These are phyloP conservation scores for Drosophila leontia DNA, from an alignment of 1,140 invertebrate species.

Conservation along the genomic window DNA sequence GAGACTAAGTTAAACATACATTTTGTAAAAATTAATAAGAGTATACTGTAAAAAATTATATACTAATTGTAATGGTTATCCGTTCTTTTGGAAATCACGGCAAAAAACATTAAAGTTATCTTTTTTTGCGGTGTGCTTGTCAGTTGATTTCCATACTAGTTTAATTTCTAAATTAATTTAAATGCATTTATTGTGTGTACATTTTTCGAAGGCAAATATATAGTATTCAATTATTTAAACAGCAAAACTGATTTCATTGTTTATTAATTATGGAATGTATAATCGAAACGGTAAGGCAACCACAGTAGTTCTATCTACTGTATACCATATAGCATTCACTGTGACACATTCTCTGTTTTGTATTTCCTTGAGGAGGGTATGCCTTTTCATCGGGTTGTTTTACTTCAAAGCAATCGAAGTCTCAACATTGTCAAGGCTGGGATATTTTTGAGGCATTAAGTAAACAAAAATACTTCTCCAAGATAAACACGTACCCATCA, in stretches of 20 bases:
- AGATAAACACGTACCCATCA: conserved; percentile 55
- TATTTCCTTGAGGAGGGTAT: not conserved
- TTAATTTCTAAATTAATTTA: conserved; percentile 82
- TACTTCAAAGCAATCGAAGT: conserved; percentile 27
- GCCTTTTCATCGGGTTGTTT: conserved; percentile 1
- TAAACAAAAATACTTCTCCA: conserved; percentile 54
- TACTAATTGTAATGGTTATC: conserved; percentile 60
- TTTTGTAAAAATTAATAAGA: conserved; percentile 80
- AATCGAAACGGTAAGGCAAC: conserved; percentile 1
- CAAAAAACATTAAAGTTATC: conserved; percentile 43
- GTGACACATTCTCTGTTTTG: not conserved
- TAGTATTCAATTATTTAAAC: conserved; percentile 82
- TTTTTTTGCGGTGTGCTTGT: conserved; percentile 57
- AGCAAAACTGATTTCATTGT: conserved; percentile 41
- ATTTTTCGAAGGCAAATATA: conserved; percentile 74
- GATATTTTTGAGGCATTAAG: conserved; percentile 47
- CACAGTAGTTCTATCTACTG: no score
- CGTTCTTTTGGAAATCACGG: conserved; percentile 65
- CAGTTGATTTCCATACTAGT: conserved; percentile 75
- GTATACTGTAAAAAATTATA: conserved; percentile 70
- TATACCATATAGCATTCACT: no score
- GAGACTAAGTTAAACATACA: conserved; percentile 72
- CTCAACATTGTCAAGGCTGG: conserved; percentile 35
- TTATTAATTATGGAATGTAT: conserved; percentile 19
- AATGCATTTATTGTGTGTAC: conserved; percentile 77